A percentile compares a stretch with the other conserved stretches of the same genome.
These are phyloP conservation scores for Pseudorasbora parva DNA, from an alignment of 2,113 vertebrate species.

Conservation along the genomic window DNA sequence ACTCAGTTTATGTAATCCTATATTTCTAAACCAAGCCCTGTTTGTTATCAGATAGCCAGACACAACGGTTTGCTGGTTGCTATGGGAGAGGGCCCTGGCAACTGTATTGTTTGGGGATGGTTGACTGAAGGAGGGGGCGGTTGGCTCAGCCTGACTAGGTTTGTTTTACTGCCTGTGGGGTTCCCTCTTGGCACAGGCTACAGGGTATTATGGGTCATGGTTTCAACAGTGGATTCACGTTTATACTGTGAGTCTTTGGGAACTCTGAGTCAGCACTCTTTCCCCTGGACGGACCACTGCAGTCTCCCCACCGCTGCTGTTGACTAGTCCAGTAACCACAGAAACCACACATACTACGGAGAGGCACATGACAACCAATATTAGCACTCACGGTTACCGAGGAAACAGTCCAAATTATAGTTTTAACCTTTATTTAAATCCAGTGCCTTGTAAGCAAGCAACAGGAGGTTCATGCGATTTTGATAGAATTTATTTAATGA, in stretches of 20 bases:
- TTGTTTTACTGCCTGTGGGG: conserved; percentile 17
- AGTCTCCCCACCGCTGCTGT: conserved; percentile 21
- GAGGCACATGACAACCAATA: conserved; percentile 40
- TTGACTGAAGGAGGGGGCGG: neutral
- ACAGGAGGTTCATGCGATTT: neutral
- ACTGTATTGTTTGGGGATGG: neutral
- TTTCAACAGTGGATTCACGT: conserved; percentile 18
- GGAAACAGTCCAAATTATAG: neutral
- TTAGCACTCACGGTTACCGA: conserved; percentile 12
- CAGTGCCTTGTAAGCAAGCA: neutral
- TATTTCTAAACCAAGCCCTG: neutral
- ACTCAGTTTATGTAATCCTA: neutral
- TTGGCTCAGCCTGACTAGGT: neutral
- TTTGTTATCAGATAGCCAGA: neutral
- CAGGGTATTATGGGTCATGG: conserved; percentile 28
- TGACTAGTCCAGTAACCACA: conserved; percentile 36
- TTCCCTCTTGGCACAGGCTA: conserved; percentile 31
- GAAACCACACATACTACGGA: conserved; percentile 32
- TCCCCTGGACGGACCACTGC: neutral
- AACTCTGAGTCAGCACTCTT: conserved; percentile 47
- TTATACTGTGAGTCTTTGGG: conserved; percentile 15
- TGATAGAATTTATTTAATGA: neutral
- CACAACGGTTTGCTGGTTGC: neutral
- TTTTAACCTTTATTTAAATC: neutral
- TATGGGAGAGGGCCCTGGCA: conserved; percentile 8